Percentiles rank a stretch among this genome's conserved stretches.
Evolutionary conservation across 2,888 invertebrate species (phyloP).

Genomic region (Drosophila fulvimacula): DNA sequence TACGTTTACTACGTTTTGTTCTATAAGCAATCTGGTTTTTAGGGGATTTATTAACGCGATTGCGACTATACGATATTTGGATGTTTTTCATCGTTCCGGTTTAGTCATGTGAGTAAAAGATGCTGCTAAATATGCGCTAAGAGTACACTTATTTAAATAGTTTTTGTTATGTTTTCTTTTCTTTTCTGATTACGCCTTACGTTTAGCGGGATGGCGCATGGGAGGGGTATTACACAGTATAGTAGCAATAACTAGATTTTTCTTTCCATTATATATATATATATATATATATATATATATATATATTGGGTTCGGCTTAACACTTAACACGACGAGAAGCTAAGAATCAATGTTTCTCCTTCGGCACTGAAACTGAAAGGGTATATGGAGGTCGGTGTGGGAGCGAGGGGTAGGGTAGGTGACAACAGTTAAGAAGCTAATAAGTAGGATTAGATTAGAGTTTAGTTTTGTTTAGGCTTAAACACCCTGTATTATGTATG

Average conservation of each 20-base stretch:
- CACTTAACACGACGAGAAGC: constrained; percentile 78
- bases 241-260: constrained; percentile 73
- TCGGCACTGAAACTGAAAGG: constrained; percentile 56
- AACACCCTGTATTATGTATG: constrained; percentile 75
- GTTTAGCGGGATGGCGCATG: constrained; percentile 54
- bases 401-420: constrained; percentile 10
- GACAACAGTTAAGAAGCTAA: constrained; percentile 73
- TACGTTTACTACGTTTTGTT: constrained; percentile 61
- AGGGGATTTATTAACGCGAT: constrained; percentile 52
- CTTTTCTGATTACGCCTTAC: constrained; percentile 57
- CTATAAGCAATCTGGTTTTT: constrained; percentile 70
- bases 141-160: constrained; percentile 75
- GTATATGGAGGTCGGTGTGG: neutral
- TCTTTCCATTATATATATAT: constrained; percentile 38
- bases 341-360: constrained; percentile 53
- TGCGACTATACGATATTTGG: constrained; percentile 35
- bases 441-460: constrained; percentile 68
- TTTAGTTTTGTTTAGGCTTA: constrained; percentile 61
- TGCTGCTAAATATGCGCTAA: constrained; percentile 79
- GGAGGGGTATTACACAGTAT: constrained; percentile 63
- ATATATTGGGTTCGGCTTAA: constrained; percentile 64
- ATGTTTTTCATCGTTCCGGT: constrained; percentile 50
- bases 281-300: constrained; percentile 42
- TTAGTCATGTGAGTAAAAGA: constrained; percentile 78
- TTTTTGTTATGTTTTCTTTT: constrained; percentile 28